phyloP scores from a whole-genome alignment of 2,888 invertebrate species.

The Chymomyza caudatula region DNA sequence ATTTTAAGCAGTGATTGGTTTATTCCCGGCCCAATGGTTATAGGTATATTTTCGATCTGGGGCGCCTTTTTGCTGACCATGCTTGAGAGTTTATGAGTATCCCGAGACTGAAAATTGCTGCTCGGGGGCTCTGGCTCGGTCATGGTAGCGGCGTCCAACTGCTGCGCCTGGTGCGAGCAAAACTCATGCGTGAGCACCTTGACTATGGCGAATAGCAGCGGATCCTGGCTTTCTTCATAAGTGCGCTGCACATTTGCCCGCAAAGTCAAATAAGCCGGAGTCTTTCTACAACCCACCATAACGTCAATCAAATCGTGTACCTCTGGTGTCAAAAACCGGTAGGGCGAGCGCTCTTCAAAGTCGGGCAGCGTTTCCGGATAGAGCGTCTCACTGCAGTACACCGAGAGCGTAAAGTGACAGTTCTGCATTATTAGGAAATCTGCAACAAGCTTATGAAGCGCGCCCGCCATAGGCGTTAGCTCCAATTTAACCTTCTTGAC shows the following conservation, averaged over 20 bases:
- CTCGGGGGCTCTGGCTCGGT: not conserved
- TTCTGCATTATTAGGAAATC: conserved; percentile 77
- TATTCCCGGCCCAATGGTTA: conserved; percentile 40
- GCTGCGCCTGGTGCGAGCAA: not conserved
- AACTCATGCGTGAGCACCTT: conserved; percentile 21
- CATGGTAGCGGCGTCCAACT: not conserved
- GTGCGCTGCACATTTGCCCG: conserved; percentile 4
- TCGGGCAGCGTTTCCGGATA: conserved; percentile 74
- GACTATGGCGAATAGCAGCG: conserved; percentile 32
- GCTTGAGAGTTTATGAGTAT: too few relatives aligned
- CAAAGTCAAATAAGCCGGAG: conserved; percentile 12
- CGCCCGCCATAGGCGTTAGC: conserved; percentile 67
- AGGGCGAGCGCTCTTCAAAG: conserved; percentile 64
- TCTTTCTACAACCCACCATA: conserved; percentile 28
- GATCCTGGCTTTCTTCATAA: conserved; percentile 32
- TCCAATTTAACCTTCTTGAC: conserved; percentile 34
- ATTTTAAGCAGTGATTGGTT: conserved; percentile 34
- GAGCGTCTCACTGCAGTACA: conserved; percentile 76
- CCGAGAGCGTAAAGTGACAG: conserved; percentile 76
- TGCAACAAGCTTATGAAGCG: conserved; percentile 75
- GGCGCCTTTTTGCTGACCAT: not conserved
- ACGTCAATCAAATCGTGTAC: conserved; percentile 70
- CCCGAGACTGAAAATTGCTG: not conserved
- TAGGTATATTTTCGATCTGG: conserved; percentile 18
- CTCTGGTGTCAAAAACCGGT: conserved; percentile 72